Conservation (phyloP, 2,113 vertebrate species). For the Chloropsis hardwickii region DNA sequence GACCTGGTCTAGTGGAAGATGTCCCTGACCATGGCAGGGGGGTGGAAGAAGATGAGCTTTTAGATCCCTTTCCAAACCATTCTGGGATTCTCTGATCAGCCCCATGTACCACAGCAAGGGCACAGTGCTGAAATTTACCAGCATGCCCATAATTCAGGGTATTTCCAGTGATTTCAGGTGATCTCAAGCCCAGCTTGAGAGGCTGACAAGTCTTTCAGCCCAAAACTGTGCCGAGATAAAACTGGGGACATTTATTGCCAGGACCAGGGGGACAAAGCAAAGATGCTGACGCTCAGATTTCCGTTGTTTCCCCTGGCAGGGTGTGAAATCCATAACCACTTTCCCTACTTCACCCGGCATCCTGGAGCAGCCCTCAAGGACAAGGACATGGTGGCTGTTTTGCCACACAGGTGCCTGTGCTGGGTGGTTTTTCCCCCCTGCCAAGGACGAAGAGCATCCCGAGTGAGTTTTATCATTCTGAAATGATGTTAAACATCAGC, state of each 20-base stretch:
- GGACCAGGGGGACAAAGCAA: neutral
- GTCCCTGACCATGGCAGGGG: neutral
- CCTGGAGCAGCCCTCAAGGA: neutral
- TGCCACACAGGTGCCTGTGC: neutral
- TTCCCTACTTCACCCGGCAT: neutral
- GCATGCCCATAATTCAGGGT: accelerated
- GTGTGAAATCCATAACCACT: neutral
- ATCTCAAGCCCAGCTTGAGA: neutral
- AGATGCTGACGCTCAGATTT: neutral
- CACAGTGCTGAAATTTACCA: neutral
- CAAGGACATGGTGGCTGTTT: accelerated
- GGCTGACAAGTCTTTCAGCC: neutral
- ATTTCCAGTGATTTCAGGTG: neutral
- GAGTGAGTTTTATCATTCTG: neutral
- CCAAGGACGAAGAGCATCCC: neutral
- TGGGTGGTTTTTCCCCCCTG: neutral
- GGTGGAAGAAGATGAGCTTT: neutral
- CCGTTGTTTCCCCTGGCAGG: neutral
- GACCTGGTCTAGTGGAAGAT: neutral
- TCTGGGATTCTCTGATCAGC: neutral
- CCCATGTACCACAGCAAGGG: neutral
- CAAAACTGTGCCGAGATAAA: neutral
- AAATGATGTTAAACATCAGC: neutral
- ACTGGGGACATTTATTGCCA: neutral
- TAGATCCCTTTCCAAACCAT: neutral